A percentile compares a stretch with the other conserved stretches of the same genome.
phyloP scores from a whole-genome alignment of 1,140 invertebrate species.

The Sarcophaga bullata region DNA sequence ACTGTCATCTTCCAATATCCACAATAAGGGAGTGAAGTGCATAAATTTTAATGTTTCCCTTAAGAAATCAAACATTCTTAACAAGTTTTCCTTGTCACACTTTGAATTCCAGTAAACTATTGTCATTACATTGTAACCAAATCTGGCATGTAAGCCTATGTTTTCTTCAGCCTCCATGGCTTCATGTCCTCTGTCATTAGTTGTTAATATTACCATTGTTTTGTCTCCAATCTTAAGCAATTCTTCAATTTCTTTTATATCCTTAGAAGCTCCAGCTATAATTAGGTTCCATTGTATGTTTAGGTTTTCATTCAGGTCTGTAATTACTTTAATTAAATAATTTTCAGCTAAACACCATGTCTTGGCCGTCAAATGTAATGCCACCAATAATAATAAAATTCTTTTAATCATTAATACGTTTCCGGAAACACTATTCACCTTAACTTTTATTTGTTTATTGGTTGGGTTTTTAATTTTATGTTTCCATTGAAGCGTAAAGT shows the following conservation, averaged over 20 bases:
- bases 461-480: neutral
- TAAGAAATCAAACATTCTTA: neutral
- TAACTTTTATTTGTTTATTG: neutral
- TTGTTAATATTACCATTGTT: neutral
- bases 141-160: neutral
- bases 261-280: neutral
- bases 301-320: neutral
- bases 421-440: neutral
- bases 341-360: neutral
- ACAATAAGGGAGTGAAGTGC: neutral
- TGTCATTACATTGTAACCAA: neutral
- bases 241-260: neutral
- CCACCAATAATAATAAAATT: neutral
- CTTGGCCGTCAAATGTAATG: neutral
- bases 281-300: slow-evolving; percentile 25
- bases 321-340: slow-evolving; percentile 16
- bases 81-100: neutral
- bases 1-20: neutral
- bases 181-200: neutral
- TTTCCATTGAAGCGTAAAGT: too few species aligned
- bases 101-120: neutral
- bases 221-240: neutral
- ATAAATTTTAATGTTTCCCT: neutral
- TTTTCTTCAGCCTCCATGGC: neutral
- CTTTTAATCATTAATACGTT: neutral